Percentiles rank a stretch among this genome's conserved stretches.
phyloP scores from a whole-genome alignment of 64 coral and sea anemone genomes.

The Montipora efflorescens region DNA sequence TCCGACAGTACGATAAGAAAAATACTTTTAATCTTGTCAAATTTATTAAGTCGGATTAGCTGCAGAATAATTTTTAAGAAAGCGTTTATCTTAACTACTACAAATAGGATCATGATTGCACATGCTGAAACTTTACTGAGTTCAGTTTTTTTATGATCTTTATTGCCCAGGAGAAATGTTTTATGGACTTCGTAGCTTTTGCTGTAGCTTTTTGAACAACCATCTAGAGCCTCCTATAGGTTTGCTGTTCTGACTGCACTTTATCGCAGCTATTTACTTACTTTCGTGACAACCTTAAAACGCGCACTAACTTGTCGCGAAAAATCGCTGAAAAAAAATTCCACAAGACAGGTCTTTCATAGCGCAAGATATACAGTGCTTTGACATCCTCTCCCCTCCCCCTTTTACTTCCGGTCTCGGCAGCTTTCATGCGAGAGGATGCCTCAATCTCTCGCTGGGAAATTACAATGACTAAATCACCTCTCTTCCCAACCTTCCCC shows the following conservation, averaged over 20 bases:
- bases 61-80: not conserved
- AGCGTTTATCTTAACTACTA: not conserved
- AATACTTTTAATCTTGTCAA: not conserved
- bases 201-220: no score
- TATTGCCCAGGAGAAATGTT: no score
- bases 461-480: no score
- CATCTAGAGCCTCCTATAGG: not conserved
- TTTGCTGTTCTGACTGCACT: not conserved
- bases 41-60: constrained; percentile 9
- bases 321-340: not conserved
- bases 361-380: no score
- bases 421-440: no score
- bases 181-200: no score
- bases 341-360: no score
- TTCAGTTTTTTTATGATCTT: not conserved
- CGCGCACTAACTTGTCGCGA: not conserved
- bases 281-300: not conserved
- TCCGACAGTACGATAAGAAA: not conserved
- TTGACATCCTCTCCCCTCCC: no score
- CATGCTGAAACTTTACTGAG: no score
- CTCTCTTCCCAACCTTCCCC: no score
- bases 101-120: not conserved
- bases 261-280: not conserved
- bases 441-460: no score
- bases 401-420: no score